These are phyloP conservation scores for Pelvicachromis taeniatus DNA, from an alignment of 2,113 vertebrate genomes.

Conservation along the genomic window DNA sequence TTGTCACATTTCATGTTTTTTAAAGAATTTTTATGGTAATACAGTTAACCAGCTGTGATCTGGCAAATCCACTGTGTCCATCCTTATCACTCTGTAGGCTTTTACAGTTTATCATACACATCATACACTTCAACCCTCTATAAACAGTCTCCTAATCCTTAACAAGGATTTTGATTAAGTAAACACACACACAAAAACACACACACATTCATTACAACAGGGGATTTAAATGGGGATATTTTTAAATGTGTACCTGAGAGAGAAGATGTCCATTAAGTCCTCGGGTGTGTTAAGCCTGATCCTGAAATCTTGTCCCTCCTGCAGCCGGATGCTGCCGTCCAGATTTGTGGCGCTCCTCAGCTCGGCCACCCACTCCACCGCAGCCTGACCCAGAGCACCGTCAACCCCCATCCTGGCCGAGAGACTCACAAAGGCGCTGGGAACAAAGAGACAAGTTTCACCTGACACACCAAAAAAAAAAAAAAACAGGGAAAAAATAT, in stretches of 20 bases:
- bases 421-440: slow-evolving; percentile 76
- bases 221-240: neutral
- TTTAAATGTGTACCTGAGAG: slow-evolving; percentile 55
- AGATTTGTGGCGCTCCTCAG: slow-evolving; percentile 74
- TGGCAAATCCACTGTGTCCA: neutral
- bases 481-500: fast-evolving
- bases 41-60: neutral
- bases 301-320: slow-evolving; percentile 80
- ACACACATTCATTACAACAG: neutral
- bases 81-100: neutral
- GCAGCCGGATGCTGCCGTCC: slow-evolving; percentile 79
- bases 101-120: neutral
- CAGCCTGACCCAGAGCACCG: slow-evolving; percentile 74
- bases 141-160: neutral
- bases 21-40: neutral
- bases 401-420: slow-evolving; percentile 77
- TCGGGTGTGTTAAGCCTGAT: slow-evolving; percentile 81
- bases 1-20: neutral
- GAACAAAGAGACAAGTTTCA: neutral
- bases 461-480: neutral
- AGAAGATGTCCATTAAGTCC: slow-evolving; percentile 79
- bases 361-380: slow-evolving; percentile 77
- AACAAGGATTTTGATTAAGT: neutral
- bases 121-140: neutral
- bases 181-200: neutral